A percentile compares a stretch with the other conserved stretches of the same genome.
Evolutionary conservation across 2,113 vertebrate genomes (phyloP).

Genomic region (Vidua chalybeata): DNA sequence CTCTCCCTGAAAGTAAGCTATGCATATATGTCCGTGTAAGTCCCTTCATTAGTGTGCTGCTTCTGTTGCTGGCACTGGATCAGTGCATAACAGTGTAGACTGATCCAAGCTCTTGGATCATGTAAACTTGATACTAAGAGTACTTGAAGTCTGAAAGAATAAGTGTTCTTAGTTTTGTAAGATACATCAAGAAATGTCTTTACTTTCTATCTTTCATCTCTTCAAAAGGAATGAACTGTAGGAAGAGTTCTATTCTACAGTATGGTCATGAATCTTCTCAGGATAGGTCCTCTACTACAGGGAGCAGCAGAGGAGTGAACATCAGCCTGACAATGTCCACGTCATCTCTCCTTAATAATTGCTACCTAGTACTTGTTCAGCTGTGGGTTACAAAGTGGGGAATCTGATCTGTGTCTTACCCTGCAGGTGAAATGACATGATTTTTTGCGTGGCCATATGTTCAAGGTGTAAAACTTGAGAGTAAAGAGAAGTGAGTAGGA

Average conservation of each 20-base stretch:
- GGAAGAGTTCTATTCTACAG: background rate
- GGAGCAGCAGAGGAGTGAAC: background rate
- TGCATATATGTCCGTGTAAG: fast-evolving
- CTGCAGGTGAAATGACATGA: background rate
- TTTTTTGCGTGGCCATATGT: fast-evolving
- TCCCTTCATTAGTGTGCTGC: background rate
- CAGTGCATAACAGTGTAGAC: background rate
- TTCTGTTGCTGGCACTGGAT: background rate
- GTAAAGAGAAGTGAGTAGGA: background rate
- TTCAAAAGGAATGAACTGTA: background rate
- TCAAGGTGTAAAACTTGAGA: background rate
- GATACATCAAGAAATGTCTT: background rate
- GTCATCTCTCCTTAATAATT: background rate
- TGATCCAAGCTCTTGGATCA: background rate
- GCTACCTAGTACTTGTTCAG: background rate
- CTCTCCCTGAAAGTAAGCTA: background rate
- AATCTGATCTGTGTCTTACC: background rate
- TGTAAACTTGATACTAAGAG: background rate
- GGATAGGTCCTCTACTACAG: background rate
- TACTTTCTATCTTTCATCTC: background rate
- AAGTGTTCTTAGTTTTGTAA: background rate
- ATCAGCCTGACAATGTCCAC: fast-evolving
- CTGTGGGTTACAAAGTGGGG: background rate
- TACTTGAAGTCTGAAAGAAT: background rate
- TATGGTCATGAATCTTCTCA: background rate